These are phyloP conservation scores for Xenopus petersii DNA, from an alignment of 2,797 vertebrate genomes.

Conservation along the genomic window DNA sequence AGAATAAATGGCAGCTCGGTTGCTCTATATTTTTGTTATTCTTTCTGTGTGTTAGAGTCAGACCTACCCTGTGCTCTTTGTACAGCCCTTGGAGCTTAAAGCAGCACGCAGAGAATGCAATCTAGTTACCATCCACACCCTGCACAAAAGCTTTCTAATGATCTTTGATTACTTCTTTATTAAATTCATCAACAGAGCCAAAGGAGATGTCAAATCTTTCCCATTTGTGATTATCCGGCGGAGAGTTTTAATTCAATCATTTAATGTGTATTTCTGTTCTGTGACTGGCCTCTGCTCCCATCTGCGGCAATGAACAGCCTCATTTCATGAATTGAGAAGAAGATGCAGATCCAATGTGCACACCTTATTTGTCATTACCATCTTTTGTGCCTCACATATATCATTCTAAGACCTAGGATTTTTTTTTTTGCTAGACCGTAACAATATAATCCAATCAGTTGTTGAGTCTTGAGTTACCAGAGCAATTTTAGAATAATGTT, in stretches of 20 bases:
- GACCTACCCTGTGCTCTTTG: conserved; percentile 48
- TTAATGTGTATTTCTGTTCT: conserved; percentile 87
- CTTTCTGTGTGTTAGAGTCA: conserved; percentile 11
- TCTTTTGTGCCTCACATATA: background rate
- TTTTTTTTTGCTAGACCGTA: too few relatives aligned
- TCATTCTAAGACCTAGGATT: too few relatives aligned
- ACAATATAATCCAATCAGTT: too few relatives aligned
- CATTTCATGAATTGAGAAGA: conserved; percentile 22
- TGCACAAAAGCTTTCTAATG: conserved; percentile 98
- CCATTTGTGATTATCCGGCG: conserved; percentile 94
- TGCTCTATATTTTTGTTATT: conserved; percentile 27
- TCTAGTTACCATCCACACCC: conserved; percentile 71
- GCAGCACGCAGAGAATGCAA: conserved; percentile 72
- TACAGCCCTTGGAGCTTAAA: conserved; percentile 58
- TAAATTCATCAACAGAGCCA: conserved; percentile 93
- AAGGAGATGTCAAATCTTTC: conserved; percentile 94
- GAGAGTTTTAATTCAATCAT: conserved; percentile 99
- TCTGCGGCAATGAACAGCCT: conserved; percentile 18
- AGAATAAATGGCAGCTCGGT: conserved; percentile 33
- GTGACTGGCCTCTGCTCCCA: conserved; percentile 29
- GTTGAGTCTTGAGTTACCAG: too few relatives aligned
- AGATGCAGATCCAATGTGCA: conserved; percentile 2
- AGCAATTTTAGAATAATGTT: too few relatives aligned
- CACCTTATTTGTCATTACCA: background rate
- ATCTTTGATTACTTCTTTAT: conserved; percentile 99